Conservation (phyloP, 2,797 vertebrate genomes). For the Poecilia velifera region DNA sequence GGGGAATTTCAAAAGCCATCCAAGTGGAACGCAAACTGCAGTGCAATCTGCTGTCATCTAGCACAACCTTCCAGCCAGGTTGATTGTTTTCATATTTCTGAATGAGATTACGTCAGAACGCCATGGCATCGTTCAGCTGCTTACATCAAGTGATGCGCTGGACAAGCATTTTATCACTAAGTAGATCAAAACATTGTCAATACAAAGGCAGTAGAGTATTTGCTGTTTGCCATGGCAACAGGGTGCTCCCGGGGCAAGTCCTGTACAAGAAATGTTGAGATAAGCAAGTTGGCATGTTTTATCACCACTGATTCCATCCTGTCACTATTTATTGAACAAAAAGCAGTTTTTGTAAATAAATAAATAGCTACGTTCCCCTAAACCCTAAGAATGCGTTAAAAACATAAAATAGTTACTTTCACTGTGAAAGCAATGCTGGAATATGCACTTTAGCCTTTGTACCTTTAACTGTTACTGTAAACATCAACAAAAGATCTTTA, state of each 20-base stretch:
- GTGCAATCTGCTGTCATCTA: not conserved
- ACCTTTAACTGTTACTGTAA: not conserved
- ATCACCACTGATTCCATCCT: not conserved
- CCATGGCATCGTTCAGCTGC: not conserved
- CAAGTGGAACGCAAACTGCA: not conserved
- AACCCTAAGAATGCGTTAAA: not conserved
- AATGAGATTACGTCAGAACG: not conserved
- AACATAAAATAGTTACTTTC: not conserved
- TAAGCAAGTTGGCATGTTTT: not conserved
- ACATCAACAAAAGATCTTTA: not conserved
- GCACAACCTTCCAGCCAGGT: not conserved
- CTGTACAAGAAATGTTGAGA: not conserved
- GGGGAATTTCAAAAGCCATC: slow-evolving; percentile 1
- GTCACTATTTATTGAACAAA: not conserved
- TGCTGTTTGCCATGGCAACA: slow-evolving; percentile 3
- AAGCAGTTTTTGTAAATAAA: not conserved
- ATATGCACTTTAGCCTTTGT: not conserved
- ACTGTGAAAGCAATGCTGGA: too few relatives aligned
- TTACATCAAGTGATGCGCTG: not conserved
- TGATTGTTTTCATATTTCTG: not conserved
- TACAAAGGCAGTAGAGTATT: not conserved
- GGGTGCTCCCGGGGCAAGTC: not conserved
- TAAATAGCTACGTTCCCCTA: not conserved
- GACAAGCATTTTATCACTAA: not conserved
- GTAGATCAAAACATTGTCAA: not conserved